Evolutionary conservation across 2,888 invertebrate genomes (phyloP).

Genomic region (Xylota sylvarum): DNA sequence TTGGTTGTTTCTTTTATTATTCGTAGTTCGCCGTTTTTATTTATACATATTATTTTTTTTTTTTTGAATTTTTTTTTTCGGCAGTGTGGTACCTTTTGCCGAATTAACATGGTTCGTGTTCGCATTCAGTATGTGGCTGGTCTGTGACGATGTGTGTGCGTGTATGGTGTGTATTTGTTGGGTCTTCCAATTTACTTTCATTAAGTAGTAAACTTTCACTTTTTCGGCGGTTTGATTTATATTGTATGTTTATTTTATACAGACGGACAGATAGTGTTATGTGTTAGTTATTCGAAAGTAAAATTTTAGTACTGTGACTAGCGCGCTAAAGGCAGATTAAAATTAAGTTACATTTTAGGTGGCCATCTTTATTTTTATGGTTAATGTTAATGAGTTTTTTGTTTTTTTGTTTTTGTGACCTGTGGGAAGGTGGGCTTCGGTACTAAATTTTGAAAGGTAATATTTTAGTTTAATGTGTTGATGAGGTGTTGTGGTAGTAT

Average conservation of each 20-base stretch:
- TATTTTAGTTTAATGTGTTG: neutral
- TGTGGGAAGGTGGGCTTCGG: slow-evolving; percentile 9
- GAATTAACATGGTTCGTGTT: slow-evolving; percentile 70
- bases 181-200: slow-evolving; percentile 77
- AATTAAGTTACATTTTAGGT: slow-evolving; percentile 65
- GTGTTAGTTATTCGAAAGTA: slow-evolving; percentile 77
- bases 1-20: slow-evolving; percentile 61
- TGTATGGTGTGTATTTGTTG: slow-evolving; percentile 39
- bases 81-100: slow-evolving; percentile 65
- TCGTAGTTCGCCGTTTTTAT: slow-evolving; percentile 59
- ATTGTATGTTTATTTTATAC: slow-evolving; percentile 40
- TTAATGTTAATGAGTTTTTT: slow-evolving; percentile 40
- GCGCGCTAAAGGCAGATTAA: slow-evolving; percentile 71
- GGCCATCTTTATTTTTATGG: slow-evolving; percentile 53
- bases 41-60: slow-evolving; percentile 51
- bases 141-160: neutral
- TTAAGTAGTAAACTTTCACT: slow-evolving; percentile 82
- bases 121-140: slow-evolving; percentile 31
- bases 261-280: neutral
- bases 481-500: neutral
- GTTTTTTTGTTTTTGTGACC: neutral
- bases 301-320: slow-evolving; percentile 68
- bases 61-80: slow-evolving; percentile 46
- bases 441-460: neutral
- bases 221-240: slow-evolving; percentile 82